These are phyloP conservation scores for Zenarchopterus dispar DNA, from an alignment of 2,797 vertebrate genomes.

Conservation along the genomic window DNA sequence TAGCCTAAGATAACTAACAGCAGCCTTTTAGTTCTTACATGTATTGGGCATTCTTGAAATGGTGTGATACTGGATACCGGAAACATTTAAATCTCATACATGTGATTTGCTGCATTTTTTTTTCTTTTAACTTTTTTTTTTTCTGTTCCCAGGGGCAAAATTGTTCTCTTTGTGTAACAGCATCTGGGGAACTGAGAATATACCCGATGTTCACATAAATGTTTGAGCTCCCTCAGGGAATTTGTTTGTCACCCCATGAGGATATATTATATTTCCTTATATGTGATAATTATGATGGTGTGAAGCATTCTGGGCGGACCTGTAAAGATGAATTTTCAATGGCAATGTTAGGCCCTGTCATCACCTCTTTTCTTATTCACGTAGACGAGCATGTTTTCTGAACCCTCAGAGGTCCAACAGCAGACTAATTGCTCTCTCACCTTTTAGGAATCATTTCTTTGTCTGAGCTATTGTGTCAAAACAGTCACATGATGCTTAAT, in stretches of 20 bases:
- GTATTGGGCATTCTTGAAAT: neutral
- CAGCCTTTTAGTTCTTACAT: neutral
- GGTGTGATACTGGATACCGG: neutral
- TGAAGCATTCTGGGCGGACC: slow-evolving; percentile 59
- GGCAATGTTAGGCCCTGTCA: slow-evolving; percentile 66
- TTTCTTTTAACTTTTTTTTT: neutral
- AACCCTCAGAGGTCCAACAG: slow-evolving; percentile 65
- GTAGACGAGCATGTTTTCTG: slow-evolving; percentile 66
- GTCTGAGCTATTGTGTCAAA: slow-evolving; percentile 79
- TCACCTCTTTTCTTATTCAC: slow-evolving; percentile 62
- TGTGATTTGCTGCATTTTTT: slow-evolving; percentile 6
- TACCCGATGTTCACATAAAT: slow-evolving; percentile 46
- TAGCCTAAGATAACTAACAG: neutral
- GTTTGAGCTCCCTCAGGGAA: slow-evolving; percentile 39
- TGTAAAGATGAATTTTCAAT: slow-evolving; percentile 66
- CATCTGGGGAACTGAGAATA: slow-evolving; percentile 56
- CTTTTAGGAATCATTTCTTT: slow-evolving; percentile 75
- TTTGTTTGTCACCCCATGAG: slow-evolving; percentile 8
- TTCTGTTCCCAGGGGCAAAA: slow-evolving; percentile 29
- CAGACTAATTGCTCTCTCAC: slow-evolving; percentile 79
- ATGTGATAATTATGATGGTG: slow-evolving; percentile 51
- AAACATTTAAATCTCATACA: slow-evolving; percentile 4
- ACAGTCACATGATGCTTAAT: slow-evolving; percentile 79
- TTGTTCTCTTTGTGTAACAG: slow-evolving; percentile 28
- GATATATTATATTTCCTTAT: slow-evolving; percentile 42